Evolutionary conservation across 1,140 invertebrate genomes (phyloP), one percentile per base, ranked within the genome.

Genomic region (Chrysoperla carnea): DNA sequence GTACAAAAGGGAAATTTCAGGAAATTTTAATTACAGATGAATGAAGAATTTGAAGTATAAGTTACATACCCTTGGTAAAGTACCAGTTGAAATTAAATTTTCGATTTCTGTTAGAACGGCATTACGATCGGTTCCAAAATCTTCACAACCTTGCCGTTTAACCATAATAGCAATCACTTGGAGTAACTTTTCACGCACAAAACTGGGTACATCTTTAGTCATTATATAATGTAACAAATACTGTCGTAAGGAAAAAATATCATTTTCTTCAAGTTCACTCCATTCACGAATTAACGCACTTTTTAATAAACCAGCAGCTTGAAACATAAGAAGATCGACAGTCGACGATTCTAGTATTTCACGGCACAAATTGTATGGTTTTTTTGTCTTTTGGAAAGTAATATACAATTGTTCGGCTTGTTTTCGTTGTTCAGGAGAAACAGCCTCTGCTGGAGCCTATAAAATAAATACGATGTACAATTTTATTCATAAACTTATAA

Each of bases 131-230:
- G 66, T 63, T 15, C 78, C 78, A 46, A 68, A 64, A 55, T 81
- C 76, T 48, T 82, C 76, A 14, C 86, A 70, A 50, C 78, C 84
- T 8, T 72, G 74, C 54, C 83, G 67, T 64, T 91, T 91, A 8
- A 90, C 73, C 60, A 89, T 88, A 43, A 91, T 85, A 15, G 84
- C 84, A 51, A 89, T 78, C 41, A 81, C 75, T 69, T 84, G 75
- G 15, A 81, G 60, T 45, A 84, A 68, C 55, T 71, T 72, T 54
- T 82, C 77, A 50, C 72, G 66, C 9, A 85, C 69, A 54, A 66
- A 68, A 27, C 66, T 61, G 35, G 75, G 72, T 35, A 66, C 50
- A 45, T 73, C 66, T 57, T 74, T 77, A 33, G 60, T 69, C 42
- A 84, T 68, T 31, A 88, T 70, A 60, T 84, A 89, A 43, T 78